phyloP scores from a whole-genome alignment of 1,140 invertebrate genomes.

The Marisa cornuarietis region DNA sequence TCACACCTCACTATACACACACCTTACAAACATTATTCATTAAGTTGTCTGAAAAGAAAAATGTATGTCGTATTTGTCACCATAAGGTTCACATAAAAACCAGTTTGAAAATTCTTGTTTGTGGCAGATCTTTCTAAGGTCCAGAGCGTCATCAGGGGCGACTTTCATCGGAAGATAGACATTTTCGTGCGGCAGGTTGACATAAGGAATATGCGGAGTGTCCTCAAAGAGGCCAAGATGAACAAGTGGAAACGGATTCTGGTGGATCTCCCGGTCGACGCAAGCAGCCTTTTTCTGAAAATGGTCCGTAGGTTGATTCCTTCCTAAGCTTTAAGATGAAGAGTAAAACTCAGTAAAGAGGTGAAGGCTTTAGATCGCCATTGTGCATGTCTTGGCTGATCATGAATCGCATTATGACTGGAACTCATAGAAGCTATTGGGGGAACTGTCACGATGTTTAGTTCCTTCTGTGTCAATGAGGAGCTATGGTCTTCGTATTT shows the following conservation, averaged over 20 bases:
- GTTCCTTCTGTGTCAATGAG: too few species aligned
- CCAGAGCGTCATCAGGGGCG: slow-evolving; percentile 41
- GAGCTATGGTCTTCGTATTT: too few species aligned
- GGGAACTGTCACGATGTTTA: too few species aligned
- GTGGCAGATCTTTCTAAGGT: slow-evolving; percentile 49
- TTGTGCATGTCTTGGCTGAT: too few species aligned
- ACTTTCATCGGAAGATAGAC: slow-evolving; percentile 25
- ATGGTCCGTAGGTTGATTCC: slow-evolving; percentile 44
- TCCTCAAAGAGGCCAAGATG: slow-evolving; percentile 56
- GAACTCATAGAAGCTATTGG: too few species aligned
- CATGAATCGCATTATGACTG: too few species aligned
- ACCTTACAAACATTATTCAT: too few species aligned
- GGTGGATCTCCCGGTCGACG: slow-evolving; percentile 50
- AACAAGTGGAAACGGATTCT: slow-evolving; percentile 58
- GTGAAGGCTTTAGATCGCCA: too few species aligned
- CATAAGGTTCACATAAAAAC: too few species aligned
- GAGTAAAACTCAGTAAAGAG: background rate
- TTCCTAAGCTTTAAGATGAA: too few species aligned
- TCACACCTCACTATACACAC: too few species aligned
- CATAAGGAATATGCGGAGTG: slow-evolving; percentile 45
- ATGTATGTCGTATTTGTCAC: background rate
- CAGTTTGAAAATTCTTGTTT: background rate
- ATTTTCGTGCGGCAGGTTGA: slow-evolving; percentile 51
- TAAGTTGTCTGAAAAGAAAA: background rate
- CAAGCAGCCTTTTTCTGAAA: slow-evolving; percentile 56